These are phyloP conservation scores for Margaritifera margaritifera DNA, from an alignment of 2,888 invertebrate genomes.

Conservation along the genomic window DNA sequence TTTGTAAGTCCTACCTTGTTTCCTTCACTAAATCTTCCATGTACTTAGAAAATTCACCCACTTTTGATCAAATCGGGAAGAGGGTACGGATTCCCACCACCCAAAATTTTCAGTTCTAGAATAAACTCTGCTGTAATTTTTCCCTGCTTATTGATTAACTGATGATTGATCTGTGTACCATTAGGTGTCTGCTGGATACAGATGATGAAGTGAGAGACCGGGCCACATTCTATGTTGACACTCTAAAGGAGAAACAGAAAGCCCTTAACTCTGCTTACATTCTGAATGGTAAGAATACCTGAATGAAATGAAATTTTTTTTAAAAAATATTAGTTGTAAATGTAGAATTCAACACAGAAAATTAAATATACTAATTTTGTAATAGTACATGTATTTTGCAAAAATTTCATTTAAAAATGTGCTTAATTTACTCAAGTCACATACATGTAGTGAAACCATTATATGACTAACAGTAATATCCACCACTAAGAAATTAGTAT, in stretches of 20 bases:
- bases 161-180: too few relatives aligned
- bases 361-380: neutral
- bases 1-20: too few relatives aligned
- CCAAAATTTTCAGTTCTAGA: neutral
- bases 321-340: neutral
- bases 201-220: constrained; percentile 99
- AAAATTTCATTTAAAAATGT: too few relatives aligned
- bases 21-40: too few relatives aligned
- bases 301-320: neutral
- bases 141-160: neutral
- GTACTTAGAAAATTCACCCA: too few relatives aligned
- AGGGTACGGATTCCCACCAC: neutral
- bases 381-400: too few relatives aligned
- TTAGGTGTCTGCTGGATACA: constrained; percentile 84
- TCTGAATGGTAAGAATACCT: constrained; percentile 66
- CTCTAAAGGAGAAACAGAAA: constrained; percentile 77
- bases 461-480: too few relatives aligned
- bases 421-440: too few relatives aligned
- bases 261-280: constrained; percentile 72
- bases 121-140: neutral
- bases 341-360: neutral
- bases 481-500: too few relatives aligned
- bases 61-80: too few relatives aligned
- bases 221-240: constrained; percentile 94
- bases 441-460: too few relatives aligned